Conservation (phyloP, 2,797 vertebrate species). For the Ammospiza maritima region DNA sequence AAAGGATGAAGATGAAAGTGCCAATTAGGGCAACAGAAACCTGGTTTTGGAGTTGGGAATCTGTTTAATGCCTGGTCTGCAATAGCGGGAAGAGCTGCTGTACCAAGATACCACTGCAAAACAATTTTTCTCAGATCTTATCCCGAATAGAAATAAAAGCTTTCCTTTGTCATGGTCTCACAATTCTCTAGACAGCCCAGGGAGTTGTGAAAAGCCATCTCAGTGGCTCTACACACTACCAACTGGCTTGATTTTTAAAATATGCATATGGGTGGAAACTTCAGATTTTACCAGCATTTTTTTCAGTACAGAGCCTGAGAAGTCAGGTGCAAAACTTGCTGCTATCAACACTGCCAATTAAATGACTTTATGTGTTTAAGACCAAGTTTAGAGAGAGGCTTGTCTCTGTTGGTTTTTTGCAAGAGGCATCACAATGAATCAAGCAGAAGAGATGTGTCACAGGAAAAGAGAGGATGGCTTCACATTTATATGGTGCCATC, state of each 20-base stretch:
- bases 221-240: not conserved
- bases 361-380: not conserved
- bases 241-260: not conserved
- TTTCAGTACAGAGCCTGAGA: not conserved
- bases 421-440: not conserved
- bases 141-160: not conserved
- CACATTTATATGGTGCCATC: constrained; percentile 1
- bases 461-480: not conserved
- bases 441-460: not conserved
- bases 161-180: not conserved
- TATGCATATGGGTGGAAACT: not conserved
- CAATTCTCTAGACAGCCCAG: not conserved
- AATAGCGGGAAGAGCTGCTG: not conserved
- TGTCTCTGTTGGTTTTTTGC: not conserved
- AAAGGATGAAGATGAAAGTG: not conserved
- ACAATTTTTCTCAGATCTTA: not conserved
- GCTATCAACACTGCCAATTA: not conserved
- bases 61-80: not conserved
- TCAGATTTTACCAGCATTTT: not conserved
- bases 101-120: not conserved
- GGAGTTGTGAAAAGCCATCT: not conserved
- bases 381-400: not conserved
- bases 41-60: not conserved
- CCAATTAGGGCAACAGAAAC: not conserved
- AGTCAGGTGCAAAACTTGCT: not conserved